Percentiles rank a stretch among this genome's conserved stretches.
Evolutionary conservation across 2,888 invertebrate genomes (phyloP).

Genomic region (Drosophila picticornis): DNA sequence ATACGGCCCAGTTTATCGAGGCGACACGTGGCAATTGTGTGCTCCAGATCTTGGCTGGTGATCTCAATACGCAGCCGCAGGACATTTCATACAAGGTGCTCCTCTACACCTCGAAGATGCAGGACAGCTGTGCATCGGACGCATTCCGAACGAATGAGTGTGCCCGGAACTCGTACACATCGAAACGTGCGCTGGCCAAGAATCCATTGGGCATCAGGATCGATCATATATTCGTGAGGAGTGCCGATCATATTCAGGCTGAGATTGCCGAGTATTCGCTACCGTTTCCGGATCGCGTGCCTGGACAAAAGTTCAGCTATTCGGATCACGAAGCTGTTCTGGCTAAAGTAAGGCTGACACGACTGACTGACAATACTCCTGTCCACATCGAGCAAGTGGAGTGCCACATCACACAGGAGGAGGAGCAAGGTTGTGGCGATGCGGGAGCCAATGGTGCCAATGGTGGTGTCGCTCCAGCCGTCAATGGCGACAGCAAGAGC

Average conservation of each 20-base stretch:
- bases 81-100: constrained; percentile 92
- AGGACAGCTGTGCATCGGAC: constrained; percentile 85
- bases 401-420: constrained; percentile 24
- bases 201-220: constrained; percentile 93
- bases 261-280: constrained; percentile 87
- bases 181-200: constrained; percentile 86
- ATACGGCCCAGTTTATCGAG: constrained; percentile 97
- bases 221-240: constrained; percentile 93
- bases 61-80: constrained; percentile 95
- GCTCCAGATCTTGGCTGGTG: constrained; percentile 95
- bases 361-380: not conserved
- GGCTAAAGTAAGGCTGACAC: constrained; percentile 85
- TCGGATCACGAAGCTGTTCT: constrained; percentile 96
- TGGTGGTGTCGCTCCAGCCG: not conserved
- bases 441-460: not conserved
- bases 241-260: constrained; percentile 82
- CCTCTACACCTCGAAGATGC: constrained; percentile 87
- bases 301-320: constrained; percentile 90
- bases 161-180: constrained; percentile 92
- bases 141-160: constrained; percentile 91
- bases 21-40: constrained; percentile 92
- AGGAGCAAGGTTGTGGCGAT: constrained; percentile 21
- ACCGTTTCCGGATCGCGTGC: constrained; percentile 91
- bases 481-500: constrained; percentile 10
- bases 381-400: constrained; percentile 37